Evolutionary conservation across 2,888 invertebrate species (phyloP).

Genomic region (Mallateleia sp.): DNA sequence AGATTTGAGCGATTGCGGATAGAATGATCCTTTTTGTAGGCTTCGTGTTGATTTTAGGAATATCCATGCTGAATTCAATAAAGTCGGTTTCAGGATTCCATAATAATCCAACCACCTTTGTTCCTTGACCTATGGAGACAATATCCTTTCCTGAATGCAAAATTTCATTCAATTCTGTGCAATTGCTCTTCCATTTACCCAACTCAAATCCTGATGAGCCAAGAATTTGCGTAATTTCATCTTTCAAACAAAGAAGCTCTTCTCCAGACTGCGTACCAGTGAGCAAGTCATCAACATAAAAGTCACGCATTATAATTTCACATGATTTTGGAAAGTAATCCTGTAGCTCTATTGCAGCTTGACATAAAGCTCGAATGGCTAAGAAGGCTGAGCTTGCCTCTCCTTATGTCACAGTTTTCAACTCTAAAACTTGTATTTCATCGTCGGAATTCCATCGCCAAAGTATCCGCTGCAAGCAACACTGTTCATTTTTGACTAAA

Average conservation of each 20-base stretch:
- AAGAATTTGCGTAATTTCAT: not conserved
- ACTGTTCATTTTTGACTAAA: slow-evolving; percentile 49
- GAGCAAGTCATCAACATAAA: slow-evolving; percentile 60
- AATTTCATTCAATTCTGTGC: not conserved
- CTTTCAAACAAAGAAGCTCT: not conserved
- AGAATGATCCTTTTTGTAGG: not conserved
- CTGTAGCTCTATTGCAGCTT: slow-evolving; percentile 32
- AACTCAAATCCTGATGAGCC: not conserved
- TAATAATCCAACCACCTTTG: slow-evolving; percentile 17
- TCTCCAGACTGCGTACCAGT: slow-evolving; percentile 1
- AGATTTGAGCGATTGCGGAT: slow-evolving; percentile 5
- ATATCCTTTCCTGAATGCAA: not conserved
- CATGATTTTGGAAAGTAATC: slow-evolving; percentile 30
- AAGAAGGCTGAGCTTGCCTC: slow-evolving; percentile 36
- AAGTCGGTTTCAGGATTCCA: not conserved
- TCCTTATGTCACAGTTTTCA: slow-evolving; percentile 58
- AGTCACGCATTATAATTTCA: not conserved
- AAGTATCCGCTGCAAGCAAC: slow-evolving; percentile 80
- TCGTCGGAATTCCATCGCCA: slow-evolving; percentile 75
- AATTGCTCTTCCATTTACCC: not conserved
- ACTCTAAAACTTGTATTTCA: slow-evolving; percentile 44
- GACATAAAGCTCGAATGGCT: slow-evolving; percentile 31
- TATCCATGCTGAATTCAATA: not conserved
- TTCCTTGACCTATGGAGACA: slow-evolving; percentile 1
- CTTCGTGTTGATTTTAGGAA: not conserved